phyloP scores from a whole-genome alignment of 2,113 vertebrate species.

The Malurus elegans region DNA sequence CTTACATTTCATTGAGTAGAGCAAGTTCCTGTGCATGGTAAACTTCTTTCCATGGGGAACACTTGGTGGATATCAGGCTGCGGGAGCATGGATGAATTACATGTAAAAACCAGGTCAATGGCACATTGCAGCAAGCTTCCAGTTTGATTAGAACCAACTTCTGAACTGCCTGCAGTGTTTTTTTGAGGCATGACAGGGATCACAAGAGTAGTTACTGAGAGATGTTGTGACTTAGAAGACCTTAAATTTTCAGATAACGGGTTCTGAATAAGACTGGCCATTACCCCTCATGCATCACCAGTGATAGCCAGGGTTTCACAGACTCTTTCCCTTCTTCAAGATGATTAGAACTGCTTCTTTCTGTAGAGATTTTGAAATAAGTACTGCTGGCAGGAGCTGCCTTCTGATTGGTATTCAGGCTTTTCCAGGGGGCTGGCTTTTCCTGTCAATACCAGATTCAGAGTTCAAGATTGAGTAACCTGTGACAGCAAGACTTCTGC shows the following conservation, averaged over 20 bases:
- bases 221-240: background rate
- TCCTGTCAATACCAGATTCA: constrained; percentile 13
- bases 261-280: background rate
- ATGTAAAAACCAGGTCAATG: background rate
- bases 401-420: background rate
- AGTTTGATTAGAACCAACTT: background rate
- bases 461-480: constrained; percentile 23
- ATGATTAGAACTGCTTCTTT: constrained; percentile 4
- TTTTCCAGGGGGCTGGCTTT: constrained; percentile 27
- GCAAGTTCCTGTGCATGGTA: background rate
- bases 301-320: background rate
- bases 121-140: background rate
- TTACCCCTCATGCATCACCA: background rate
- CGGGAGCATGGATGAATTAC: background rate
- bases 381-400: constrained; percentile 1
- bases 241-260: background rate
- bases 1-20: constrained; percentile 11
- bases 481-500: constrained; percentile 38
- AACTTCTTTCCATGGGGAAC: background rate
- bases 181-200: background rate
- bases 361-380: constrained; percentile 17
- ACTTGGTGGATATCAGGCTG: background rate
- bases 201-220: background rate
- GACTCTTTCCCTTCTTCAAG: background rate
- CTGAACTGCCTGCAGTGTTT: background rate